Base-by-base conservation (phyloP, 2,113 vertebrate genomes). In the Zeus faber region DNA sequence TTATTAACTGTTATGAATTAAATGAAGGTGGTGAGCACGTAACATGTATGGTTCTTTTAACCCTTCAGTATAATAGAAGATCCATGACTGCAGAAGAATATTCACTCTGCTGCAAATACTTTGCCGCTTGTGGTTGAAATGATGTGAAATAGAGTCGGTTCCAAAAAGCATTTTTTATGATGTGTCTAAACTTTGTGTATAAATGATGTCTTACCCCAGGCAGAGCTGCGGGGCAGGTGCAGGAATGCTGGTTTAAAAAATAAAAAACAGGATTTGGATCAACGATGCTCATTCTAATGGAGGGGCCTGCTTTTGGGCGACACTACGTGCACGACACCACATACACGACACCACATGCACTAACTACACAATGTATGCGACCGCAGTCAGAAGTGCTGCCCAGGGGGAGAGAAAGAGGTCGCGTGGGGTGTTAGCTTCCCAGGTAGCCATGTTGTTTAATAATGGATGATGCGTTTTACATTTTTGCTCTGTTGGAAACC, bases 161-260 rank as follows among this genome's bases (percentile, higher is more conserved):
- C 82, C 67, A 76, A 74, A 68, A 17, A 65, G 64, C 77, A 79
- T 78, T 70, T 81, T 81, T 81, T 45, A 75, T 60, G 58, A 77
- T 51, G 25, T 16, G 17, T 46, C 67, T 57, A 49, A 54, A 70
- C 59, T 62, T 24, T 3, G 0, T 8, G 16, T 55, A 62, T 72
- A 58, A 80, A 67, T 72, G 66, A 67, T 45, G 2, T 50, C 10
- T 58, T 51, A 75, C 79, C 77, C 2, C 25, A 21, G 56, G 76
- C 76, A 16, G 40, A 44, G 71, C 79, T 69, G 14, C 4, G 20
- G 66, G 61, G 67, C 21, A 58, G 70, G 41, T 57, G 45, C 18
- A 52, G 40, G 14, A 54, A 46, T 18, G 31, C n/a, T 54, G 43
- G 54, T 50, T 70, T 49, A 44, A 77, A 59, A 58, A 71, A 71